Conservation (phyloP, 2,888 invertebrate genomes). For the Drosophila mercatorum region DNA sequence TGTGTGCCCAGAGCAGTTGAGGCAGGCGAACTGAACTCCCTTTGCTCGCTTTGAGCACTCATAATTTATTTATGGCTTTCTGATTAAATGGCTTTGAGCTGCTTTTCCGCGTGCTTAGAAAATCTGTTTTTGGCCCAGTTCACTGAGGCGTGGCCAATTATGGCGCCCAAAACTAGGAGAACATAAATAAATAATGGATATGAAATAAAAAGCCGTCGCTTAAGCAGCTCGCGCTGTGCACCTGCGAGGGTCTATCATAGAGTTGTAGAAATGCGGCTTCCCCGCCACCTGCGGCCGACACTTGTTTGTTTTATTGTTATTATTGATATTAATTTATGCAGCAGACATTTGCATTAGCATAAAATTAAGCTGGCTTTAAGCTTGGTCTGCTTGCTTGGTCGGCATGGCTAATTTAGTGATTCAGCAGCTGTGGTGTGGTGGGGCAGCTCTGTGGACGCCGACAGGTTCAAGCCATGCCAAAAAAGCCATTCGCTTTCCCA, state of each 20-base stretch:
- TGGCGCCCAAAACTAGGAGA: not conserved
- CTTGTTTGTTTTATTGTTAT: slow-evolving; percentile 46
- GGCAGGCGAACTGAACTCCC: not conserved
- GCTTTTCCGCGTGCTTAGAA: not conserved
- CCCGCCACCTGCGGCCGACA: slow-evolving; percentile 8
- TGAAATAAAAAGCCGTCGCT: slow-evolving; percentile 13
- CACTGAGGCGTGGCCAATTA: slow-evolving; percentile 4
- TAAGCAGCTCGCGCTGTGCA: slow-evolving; percentile 26
- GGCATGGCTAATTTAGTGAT: slow-evolving; percentile 47
- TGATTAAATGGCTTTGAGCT: not conserved
- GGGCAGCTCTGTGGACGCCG: slow-evolving; percentile 14
- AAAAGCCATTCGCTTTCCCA: slow-evolving; percentile 50
- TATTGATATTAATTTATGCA: slow-evolving; percentile 76
- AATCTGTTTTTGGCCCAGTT: not conserved
- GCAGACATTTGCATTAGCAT: slow-evolving; percentile 73
- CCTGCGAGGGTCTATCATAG: slow-evolving; percentile 47
- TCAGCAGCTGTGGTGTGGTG: slow-evolving; percentile 11
- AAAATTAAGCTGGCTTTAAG: slow-evolving; percentile 56
- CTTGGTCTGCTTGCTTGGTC: slow-evolving; percentile 28
- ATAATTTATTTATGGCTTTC: slow-evolving; percentile 4
- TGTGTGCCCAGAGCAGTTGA: not conserved
- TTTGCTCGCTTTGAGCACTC: not conserved
- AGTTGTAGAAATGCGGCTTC: slow-evolving; percentile 15
- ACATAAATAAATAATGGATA: not conserved
- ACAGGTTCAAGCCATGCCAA: slow-evolving; percentile 54